phyloP scores from a whole-genome alignment of 2,797 vertebrate species.

The Antennarius maculatus region DNA sequence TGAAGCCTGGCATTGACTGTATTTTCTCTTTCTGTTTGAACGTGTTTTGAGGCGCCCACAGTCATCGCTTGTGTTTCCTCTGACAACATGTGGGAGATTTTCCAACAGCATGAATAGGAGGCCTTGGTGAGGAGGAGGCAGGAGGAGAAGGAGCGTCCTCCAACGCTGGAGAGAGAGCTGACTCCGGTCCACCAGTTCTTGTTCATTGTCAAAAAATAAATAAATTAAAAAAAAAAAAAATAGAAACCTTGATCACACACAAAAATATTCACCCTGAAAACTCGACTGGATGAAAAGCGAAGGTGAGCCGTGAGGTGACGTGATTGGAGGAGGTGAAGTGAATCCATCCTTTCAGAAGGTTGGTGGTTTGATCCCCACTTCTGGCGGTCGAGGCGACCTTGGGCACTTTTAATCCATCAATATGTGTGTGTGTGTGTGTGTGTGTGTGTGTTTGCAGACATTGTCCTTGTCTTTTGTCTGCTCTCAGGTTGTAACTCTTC shows the following conservation, averaged over 20 bases:
- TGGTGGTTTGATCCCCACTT: too few relatives aligned
- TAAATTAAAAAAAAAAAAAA: neutral
- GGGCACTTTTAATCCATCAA: too few relatives aligned
- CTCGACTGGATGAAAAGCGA: constrained; percentile 4
- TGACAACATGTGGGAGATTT: constrained; percentile 71
- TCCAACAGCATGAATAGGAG: constrained; percentile 64
- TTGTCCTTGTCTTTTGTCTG: too few relatives aligned
- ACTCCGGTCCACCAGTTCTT: constrained; percentile 23
- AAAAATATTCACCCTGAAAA: constrained; percentile 5
- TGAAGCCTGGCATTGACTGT: constrained; percentile 28
- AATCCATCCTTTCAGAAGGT: too few relatives aligned
- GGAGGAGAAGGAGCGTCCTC: constrained; percentile 50
- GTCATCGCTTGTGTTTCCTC: constrained; percentile 63
- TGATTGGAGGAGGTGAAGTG: neutral
- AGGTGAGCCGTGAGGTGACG: constrained; percentile 1
- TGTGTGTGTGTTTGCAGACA: too few relatives aligned
- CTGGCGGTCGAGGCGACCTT: too few relatives aligned
- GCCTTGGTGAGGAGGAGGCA: constrained; percentile 66
- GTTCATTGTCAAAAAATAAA: constrained; percentile 28
- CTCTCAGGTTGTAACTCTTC: neutral
- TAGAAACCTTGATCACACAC: constrained; percentile 32
- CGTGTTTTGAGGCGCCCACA: constrained; percentile 59
- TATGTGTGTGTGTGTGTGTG: too few relatives aligned
- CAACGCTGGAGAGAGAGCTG: constrained; percentile 14
- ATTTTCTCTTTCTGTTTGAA: constrained; percentile 34